Conservation (phyloP, 2,888 invertebrate species). For the Apoderus coryli region DNA sequence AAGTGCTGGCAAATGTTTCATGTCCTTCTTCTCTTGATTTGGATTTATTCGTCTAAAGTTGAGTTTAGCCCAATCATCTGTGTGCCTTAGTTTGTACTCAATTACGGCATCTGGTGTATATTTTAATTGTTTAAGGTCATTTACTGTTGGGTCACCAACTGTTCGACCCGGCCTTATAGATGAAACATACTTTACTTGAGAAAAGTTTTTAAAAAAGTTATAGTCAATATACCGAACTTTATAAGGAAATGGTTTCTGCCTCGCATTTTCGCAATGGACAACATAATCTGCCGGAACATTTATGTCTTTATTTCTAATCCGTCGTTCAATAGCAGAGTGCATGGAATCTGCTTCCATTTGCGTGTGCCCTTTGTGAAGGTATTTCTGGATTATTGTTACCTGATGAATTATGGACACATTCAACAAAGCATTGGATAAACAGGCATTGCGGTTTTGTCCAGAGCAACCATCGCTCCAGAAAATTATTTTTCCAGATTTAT, state of each 20-base stretch:
- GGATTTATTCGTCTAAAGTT: constrained; percentile 2
- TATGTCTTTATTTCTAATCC: constrained; percentile 11
- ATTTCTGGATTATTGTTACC: constrained; percentile 12
- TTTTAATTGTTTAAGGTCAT: constrained; percentile 6
- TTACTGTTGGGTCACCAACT: constrained; percentile 7
- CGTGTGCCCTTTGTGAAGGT: constrained; percentile 14
- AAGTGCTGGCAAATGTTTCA: constrained; percentile 3
- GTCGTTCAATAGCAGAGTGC: constrained; percentile 13
- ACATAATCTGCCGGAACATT: constrained; percentile 17
- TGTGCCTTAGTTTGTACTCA: constrained; percentile 4
- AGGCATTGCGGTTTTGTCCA: constrained; percentile 3
- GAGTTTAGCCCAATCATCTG: constrained; percentile 3
- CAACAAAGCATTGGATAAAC: constrained; percentile 10
- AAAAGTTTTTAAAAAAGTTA: constrained; percentile 3
- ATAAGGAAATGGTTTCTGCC: constrained; percentile 14
- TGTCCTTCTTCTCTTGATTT: constrained; percentile 1
- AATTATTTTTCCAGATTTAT: constrained; percentile 5
- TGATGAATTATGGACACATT: constrained; percentile 6
- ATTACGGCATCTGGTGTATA: constrained; percentile 8
- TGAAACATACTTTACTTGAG: constrained; percentile 1
- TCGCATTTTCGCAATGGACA: constrained; percentile 11
- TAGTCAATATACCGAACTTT: constrained; percentile 13
- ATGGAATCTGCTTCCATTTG: constrained; percentile 15
- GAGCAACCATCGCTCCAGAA: constrained; percentile 5
- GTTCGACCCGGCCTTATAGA: constrained; percentile 8